These are phyloP conservation scores for Labeo calbasu DNA, from an alignment of 2,797 vertebrate species.

Conservation along the genomic window DNA sequence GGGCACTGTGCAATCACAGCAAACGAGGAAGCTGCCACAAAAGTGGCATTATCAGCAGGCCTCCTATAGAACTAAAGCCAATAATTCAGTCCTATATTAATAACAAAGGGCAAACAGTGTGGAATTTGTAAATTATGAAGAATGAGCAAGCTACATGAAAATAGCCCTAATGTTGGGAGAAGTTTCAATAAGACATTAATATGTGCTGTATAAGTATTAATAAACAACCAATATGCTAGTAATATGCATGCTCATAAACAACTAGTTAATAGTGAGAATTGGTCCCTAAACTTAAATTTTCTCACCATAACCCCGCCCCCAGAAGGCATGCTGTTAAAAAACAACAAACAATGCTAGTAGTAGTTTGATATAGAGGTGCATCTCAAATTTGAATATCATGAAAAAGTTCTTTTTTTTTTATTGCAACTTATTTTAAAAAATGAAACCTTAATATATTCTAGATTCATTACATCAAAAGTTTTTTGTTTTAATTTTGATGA, in stretches of 20 bases:
- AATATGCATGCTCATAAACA: not conserved
- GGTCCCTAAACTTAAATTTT: not conserved
- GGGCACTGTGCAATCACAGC: not conserved
- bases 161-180: not conserved
- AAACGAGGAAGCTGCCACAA: not conserved
- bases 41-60: not conserved
- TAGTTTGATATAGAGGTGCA: constrained; percentile 6
- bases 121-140: not conserved
- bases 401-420: no score
- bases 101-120: not conserved
- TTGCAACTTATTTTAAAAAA: no score
- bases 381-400: no score
- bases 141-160: not conserved
- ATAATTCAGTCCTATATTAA: not conserved
- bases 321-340: not conserved
- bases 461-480: no score
- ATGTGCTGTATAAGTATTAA: not conserved
- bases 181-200: not conserved
- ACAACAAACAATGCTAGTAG: not conserved
- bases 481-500: no score
- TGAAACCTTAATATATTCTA: no score
- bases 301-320: no score
- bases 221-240: not conserved
- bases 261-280: not conserved
- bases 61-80: not conserved